Base-by-base conservation (phyloP, 2,113 vertebrate genomes). In the Thunnus thynnus region DNA sequence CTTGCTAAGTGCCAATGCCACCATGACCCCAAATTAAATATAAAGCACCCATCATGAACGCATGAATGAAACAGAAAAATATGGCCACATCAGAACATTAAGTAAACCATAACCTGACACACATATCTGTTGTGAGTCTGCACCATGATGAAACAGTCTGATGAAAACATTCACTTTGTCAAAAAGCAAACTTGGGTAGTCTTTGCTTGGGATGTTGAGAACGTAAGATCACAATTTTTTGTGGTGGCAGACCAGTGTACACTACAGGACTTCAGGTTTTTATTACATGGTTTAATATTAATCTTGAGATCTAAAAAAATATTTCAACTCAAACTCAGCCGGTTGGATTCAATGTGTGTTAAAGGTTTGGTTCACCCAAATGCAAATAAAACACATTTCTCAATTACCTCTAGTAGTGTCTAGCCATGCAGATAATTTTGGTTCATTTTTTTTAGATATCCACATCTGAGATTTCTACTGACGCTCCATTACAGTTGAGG, bases 1-100 rank as follows among this genome's bases (percentile, higher is more conserved):
- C 61, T 86, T 73, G 47, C 50, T 81, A 63, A 79, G 65, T 64
- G 44, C 63, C 46, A 50, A 57, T 68, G 55, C 56, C 78, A 61
- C 70, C n/a, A n/a, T 83, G 80, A 88, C 63, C 81, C 63, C 44
- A 73, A 79, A 88, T 68, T 82, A 80, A 66, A 82, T 78, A 65
- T 50, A 66, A 72, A 80, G 16, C 67, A 41, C 32, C 50, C 44
- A 56, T 72, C 55, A 58, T 30, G 32, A 83, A 74, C 48, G 72
- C 25, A 72, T 67, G 56, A 82, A 67, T 25, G 18, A 30, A 54
- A 47, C 5, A 3, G 44, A 67, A 56, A 44, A 70, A 32, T 30
- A 32, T 7, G 0, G 14, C 36, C 50, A 36, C n/a, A 25, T 47
- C 41, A 71, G 50, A 60, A 51, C 2, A 0, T 3, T 46, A 32